These are phyloP conservation scores for Stenolophus ochropezus DNA, from an alignment of 2,888 invertebrate species.

Conservation along the genomic window DNA sequence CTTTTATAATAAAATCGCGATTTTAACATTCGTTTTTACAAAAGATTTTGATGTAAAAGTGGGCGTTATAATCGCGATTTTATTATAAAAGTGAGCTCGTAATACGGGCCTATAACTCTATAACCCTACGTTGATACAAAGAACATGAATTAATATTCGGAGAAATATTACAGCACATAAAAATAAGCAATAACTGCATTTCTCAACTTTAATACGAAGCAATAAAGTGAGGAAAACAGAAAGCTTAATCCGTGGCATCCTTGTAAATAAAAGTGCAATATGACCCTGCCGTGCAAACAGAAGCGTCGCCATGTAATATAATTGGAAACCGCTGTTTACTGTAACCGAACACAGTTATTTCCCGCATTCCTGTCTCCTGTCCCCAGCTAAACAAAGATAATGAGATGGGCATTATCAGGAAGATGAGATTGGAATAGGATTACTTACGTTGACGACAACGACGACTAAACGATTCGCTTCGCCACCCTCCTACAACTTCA, in stretches of 20 bases:
- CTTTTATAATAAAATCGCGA: no score
- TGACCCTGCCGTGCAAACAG: not conserved
- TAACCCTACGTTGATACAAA: not conserved
- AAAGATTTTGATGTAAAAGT: no score
- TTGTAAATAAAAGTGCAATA: conserved; percentile 27
- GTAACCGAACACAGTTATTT: conserved; percentile 38
- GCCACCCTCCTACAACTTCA: not conserved
- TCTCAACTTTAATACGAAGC: not conserved
- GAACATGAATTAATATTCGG: not conserved
- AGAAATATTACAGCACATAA: not conserved
- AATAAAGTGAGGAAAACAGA: not conserved
- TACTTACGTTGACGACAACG: conserved; percentile 24
- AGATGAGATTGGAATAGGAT: conserved; percentile 53
- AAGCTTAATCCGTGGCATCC: not conserved
- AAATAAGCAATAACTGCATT: not conserved
- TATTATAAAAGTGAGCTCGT: no score
- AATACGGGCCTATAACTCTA: no score
- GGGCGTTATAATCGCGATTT: no score
- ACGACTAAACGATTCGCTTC: conserved; percentile 24
- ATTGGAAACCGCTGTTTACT: conserved; percentile 45
- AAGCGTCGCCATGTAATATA: conserved; percentile 25
- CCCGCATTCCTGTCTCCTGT: not conserved
- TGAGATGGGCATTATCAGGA: conserved; percentile 45
- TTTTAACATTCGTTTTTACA: no score
- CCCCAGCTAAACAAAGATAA: conserved; percentile 35